phyloP scores from a whole-genome alignment of 1,140 invertebrate species.

The Rhizoglyphus robini region DNA sequence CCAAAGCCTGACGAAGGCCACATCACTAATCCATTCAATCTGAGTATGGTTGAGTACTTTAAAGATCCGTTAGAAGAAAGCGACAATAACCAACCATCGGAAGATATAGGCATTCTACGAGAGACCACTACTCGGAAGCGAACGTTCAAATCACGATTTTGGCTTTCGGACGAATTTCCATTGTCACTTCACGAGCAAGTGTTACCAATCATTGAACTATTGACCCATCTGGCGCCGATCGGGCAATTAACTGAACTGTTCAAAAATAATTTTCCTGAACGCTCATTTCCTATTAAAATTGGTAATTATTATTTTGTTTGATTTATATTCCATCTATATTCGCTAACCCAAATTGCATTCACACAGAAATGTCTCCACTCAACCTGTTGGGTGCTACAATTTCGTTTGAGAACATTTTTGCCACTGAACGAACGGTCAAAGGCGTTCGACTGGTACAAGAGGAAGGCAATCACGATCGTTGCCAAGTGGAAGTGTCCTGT shows the following conservation, averaged over 20 bases:
- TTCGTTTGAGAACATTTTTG: conserved; percentile 94
- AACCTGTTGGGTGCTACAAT: conserved; percentile 90
- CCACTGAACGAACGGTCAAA: conserved; percentile 53
- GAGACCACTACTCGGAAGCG: conserved; percentile 72
- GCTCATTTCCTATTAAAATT: conserved; percentile 96
- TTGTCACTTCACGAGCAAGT: conserved; percentile 68
- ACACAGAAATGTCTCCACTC: conserved; percentile 84
- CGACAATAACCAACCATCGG: too few relatives aligned
- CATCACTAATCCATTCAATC: neutral
- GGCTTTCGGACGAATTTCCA: conserved; percentile 78
- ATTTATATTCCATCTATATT: too few relatives aligned
- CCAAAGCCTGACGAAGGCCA: neutral
- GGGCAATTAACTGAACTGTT: conserved; percentile 87
- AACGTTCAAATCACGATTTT: conserved; percentile 76
- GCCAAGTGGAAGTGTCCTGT: conserved; percentile 65
- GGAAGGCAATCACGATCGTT: too few relatives aligned
- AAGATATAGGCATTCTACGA: conserved; percentile 78
- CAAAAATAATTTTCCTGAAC: conserved; percentile 86
- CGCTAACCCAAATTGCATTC: too few relatives aligned
- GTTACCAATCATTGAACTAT: conserved; percentile 90
- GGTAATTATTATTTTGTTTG: conserved; percentile 48
- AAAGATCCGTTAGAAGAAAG: conserved; percentile 51
- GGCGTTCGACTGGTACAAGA: conserved; percentile 54
- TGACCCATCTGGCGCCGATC: conserved; percentile 94
- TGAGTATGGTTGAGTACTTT: conserved; percentile 1